phyloP scores from a whole-genome alignment of 2,797 vertebrate genomes.

The Falco concolor region DNA sequence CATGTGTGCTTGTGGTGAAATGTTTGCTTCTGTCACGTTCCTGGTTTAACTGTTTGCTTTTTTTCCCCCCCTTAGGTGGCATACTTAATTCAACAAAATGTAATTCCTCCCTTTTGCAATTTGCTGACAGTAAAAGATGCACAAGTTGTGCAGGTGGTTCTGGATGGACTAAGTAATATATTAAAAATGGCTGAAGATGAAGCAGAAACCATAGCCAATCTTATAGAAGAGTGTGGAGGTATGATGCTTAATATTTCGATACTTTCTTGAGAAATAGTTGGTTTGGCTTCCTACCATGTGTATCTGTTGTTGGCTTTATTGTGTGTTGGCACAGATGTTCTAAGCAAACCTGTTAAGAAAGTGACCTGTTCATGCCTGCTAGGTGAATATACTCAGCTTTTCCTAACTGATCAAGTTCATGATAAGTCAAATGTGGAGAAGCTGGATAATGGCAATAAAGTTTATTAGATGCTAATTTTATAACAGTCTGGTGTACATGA shows the following conservation, averaged over 20 bases:
- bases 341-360: not conserved
- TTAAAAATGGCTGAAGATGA: constrained; percentile 99
- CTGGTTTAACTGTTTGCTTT: not conserved
- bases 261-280: not conserved
- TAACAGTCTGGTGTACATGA: not conserved
- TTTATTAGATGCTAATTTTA: not conserved
- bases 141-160: constrained; percentile 96
- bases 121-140: constrained; percentile 97
- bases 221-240: constrained; percentile 99
- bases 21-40: not conserved
- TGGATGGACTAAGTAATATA: constrained; percentile 98
- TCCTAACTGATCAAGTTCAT: not conserved
- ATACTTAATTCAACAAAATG: constrained; percentile 96
- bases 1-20: not conserved
- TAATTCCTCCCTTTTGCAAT: constrained; percentile 98
- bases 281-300: not conserved
- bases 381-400: not conserved
- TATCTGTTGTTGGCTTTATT: not conserved
- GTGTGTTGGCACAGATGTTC: not conserved
- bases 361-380: accelerated
- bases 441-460: not conserved
- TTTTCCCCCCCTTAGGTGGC: constrained; percentile 82
- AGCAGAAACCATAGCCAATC: constrained; percentile 94
- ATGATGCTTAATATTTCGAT: not conserved
- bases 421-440: not conserved